Evolutionary conservation across 2,797 vertebrate genomes (phyloP).

Genomic region (Fringilla coelebs): DNA sequence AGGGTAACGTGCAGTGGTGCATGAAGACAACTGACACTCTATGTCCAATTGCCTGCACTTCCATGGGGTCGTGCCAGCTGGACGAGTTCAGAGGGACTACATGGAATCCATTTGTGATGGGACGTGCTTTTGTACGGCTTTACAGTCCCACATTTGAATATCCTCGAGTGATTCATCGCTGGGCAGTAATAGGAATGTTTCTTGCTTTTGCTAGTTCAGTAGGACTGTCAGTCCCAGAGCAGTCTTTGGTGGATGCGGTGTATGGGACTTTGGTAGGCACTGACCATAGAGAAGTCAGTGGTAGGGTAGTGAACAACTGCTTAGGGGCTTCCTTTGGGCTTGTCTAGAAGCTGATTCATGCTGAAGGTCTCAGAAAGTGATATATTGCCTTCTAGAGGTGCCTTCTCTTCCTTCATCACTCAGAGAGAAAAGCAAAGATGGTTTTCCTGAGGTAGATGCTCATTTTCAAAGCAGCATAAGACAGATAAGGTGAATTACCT

Average conservation of each 20-base stretch:
- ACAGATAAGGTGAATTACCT: neutral
- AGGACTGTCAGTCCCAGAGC: neutral
- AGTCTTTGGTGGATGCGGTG: accelerated
- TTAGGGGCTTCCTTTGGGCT: neutral
- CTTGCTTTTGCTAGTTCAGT: neutral
- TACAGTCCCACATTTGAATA: neutral
- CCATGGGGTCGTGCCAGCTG: neutral
- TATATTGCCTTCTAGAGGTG: neutral
- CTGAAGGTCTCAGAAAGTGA: neutral
- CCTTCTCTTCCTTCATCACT: neutral
- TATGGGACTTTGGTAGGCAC: neutral
- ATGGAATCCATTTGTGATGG: neutral
- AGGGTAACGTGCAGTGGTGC: neutral
- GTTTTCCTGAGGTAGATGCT: neutral
- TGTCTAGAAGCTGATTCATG: neutral
- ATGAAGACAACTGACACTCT: neutral
- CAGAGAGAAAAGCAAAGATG: neutral
- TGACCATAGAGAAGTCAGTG: neutral
- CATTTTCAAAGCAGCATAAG: neutral
- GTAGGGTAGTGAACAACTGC: neutral
- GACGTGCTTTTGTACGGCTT: neutral
- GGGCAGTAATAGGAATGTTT: neutral
- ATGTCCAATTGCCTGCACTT: neutral
- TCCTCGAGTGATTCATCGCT: neutral
- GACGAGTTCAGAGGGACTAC: neutral